Conservation (phyloP, 2,113 vertebrate species). For the Uropsilus gracilis region DNA sequence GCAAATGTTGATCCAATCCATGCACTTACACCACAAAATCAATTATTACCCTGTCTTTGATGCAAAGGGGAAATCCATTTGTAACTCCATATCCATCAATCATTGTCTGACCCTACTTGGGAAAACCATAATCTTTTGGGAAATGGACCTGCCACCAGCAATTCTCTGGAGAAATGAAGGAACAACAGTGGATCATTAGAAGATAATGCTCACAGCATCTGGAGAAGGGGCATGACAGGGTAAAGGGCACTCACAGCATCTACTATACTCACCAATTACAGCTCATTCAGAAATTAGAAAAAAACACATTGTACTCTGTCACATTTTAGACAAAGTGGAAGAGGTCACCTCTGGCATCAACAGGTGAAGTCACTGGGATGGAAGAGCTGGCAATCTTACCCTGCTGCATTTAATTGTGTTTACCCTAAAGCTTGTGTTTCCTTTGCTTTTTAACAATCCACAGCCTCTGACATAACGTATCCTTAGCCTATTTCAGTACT, state of each 20-base stretch:
- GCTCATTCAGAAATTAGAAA: background rate
- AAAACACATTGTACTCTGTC: background rate
- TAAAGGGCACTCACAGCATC: background rate
- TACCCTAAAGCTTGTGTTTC: conserved; percentile 52
- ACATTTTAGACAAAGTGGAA: conserved; percentile 56
- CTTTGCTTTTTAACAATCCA: conserved; percentile 66
- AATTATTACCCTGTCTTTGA: background rate
- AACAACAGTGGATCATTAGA: background rate
- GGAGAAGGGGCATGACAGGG: background rate
- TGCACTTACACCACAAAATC: background rate
- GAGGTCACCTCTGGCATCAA: conserved; percentile 58
- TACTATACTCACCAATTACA: background rate
- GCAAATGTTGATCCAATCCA: background rate
- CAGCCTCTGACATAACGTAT: conserved; percentile 70
- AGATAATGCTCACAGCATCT: background rate
- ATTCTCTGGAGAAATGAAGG: background rate
- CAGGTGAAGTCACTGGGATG: conserved; percentile 73
- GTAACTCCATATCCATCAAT: background rate
- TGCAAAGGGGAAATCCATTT: background rate
- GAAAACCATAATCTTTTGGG: background rate
- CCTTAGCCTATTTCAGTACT: conserved; percentile 64
- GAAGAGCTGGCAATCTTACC: conserved; percentile 56
- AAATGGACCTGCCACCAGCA: background rate
- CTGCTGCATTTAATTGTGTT: conserved; percentile 68
- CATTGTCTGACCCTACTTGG: background rate